phyloP scores from a whole-genome alignment of 2,797 vertebrate genomes.

The Coregonus ussuriensis region DNA sequence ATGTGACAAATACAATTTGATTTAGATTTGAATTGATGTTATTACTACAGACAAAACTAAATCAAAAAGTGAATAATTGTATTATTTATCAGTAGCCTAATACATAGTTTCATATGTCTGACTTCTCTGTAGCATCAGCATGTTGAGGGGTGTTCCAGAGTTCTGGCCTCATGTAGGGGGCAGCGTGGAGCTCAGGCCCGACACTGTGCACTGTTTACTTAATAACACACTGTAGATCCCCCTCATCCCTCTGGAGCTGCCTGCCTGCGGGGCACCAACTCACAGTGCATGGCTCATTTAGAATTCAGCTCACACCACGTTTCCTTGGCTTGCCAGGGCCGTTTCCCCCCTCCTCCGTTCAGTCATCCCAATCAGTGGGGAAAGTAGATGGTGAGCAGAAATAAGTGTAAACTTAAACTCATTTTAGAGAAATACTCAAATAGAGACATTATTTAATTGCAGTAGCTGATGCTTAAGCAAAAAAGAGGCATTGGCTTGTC shows the following conservation, averaged over 20 bases:
- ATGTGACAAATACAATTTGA: too few species aligned
- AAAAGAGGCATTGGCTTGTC: neutral
- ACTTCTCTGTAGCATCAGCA: neutral
- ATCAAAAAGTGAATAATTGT: too few species aligned
- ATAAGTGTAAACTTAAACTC: neutral
- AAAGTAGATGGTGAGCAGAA: neutral
- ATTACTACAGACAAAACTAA: too few species aligned
- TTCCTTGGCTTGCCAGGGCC: neutral
- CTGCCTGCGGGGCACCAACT: neutral
- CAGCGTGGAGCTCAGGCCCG: neutral
- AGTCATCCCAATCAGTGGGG: neutral
- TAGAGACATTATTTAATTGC: neutral
- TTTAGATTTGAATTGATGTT: too few species aligned
- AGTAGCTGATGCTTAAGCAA: neutral
- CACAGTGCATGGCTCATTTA: neutral
- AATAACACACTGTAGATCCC: neutral
- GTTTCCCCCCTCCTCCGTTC: neutral
- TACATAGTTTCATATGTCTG: neutral
- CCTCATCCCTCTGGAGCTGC: neutral
- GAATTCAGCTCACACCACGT: neutral
- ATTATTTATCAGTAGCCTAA: too few species aligned
- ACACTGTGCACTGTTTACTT: neutral
- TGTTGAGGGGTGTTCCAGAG: neutral
- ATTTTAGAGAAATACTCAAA: neutral
- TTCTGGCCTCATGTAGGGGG: neutral